Conservation (phyloP, 2,888 invertebrate genomes). For the Dynastes maya region DNA sequence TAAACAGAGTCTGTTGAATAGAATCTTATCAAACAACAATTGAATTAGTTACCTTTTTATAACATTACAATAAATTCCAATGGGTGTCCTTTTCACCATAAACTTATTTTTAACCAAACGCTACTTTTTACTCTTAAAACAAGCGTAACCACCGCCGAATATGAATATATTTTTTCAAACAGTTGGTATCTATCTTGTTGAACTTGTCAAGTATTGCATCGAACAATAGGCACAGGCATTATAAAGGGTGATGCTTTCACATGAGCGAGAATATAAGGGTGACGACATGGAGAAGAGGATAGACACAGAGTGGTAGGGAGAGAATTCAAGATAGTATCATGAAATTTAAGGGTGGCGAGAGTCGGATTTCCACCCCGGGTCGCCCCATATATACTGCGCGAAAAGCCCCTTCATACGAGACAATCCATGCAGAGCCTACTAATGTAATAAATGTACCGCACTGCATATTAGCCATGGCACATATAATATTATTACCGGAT, state of each 20-base stretch:
- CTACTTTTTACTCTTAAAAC: too few species aligned
- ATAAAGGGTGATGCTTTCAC: not conserved
- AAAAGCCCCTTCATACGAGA: slow-evolving; percentile 52
- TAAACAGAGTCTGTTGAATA: too few species aligned
- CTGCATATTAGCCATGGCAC: slow-evolving; percentile 63
- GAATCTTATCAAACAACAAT: too few species aligned
- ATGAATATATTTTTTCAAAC: not conserved
- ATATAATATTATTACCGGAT: slow-evolving; percentile 55
- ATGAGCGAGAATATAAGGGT: not conserved
- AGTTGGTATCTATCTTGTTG: not conserved
- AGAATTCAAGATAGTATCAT: slow-evolving; percentile 55
- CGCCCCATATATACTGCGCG: slow-evolving; percentile 51
- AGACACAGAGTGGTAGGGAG: slow-evolving; percentile 1
- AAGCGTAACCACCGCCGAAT: too few species aligned
- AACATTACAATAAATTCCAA: too few species aligned
- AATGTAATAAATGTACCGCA: slow-evolving; percentile 68
- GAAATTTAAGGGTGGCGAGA: slow-evolving; percentile 57
- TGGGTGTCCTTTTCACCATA: too few species aligned
- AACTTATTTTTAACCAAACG: too few species aligned
- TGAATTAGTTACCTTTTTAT: too few species aligned
- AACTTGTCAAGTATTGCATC: not conserved
- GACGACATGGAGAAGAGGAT: not conserved
- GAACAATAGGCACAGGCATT: not conserved
- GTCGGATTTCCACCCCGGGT: slow-evolving; percentile 55
- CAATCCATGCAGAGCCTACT: slow-evolving; percentile 62